Percentiles rank a stretch among this genome's conserved stretches.
Evolutionary conservation across 1,140 invertebrate species (phyloP).

Genomic region (Gyrodactylus salaris): DNA sequence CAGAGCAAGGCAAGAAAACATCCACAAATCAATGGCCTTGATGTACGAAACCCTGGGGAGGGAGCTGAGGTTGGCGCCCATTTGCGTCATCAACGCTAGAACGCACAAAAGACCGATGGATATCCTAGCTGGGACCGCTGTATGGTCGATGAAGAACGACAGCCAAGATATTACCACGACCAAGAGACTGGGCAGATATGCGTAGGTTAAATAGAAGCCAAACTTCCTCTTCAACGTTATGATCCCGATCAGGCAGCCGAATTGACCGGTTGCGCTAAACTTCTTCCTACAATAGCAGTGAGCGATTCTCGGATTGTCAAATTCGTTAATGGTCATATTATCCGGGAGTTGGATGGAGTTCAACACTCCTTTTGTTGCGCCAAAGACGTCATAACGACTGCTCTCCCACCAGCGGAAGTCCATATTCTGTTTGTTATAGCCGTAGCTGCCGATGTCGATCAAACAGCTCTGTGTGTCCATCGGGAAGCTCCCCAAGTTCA

Average conservation of each 20-base stretch:
- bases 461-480: conserved; percentile 68
- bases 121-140: conserved; percentile 14
- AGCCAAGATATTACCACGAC: conserved; percentile 17
- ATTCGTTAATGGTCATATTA: conserved; percentile 3
- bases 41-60: conserved; percentile 15
- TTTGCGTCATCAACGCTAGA: conserved; percentile 16
- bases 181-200: conserved; percentile 16
- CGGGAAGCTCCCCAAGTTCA: conserved; percentile 78
- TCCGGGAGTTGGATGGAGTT: conserved; percentile 12
- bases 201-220: conserved; percentile 15
- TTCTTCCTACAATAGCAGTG: neutral
- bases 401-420: conserved; percentile 12
- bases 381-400: neutral
- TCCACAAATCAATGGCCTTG: conserved; percentile 18
- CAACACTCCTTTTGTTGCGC: neutral
- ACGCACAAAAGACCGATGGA: conserved; percentile 15
- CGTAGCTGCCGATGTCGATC: conserved; percentile 52
- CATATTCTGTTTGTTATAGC: conserved; percentile 14
- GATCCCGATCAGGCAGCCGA: conserved; percentile 14
- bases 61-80: conserved; percentile 13
- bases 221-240: conserved; percentile 14
- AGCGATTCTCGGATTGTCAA: neutral
- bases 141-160: conserved; percentile 16
- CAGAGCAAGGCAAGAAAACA: conserved; percentile 16
- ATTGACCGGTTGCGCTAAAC: conserved; percentile 11